These are phyloP conservation scores for Montipora sp. DNA, from an alignment of 64 coral and sea anemone species.

Conservation along the genomic window DNA sequence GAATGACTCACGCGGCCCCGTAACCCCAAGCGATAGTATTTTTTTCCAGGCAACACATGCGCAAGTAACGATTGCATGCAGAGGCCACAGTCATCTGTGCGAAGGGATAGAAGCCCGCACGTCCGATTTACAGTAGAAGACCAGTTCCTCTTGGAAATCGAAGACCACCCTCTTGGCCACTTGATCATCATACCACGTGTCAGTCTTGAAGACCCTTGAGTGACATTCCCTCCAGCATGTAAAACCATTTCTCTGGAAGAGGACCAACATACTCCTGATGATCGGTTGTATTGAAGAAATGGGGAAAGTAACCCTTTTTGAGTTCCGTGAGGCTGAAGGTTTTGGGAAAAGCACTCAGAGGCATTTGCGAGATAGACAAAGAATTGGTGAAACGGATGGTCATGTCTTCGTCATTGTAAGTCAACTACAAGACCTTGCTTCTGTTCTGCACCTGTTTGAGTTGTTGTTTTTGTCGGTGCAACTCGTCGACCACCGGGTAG, in stretches of 20 bases:
- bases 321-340: constrained; percentile 39
- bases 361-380: constrained; percentile 45
- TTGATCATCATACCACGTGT: constrained; percentile 12
- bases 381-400: background rate
- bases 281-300: constrained; percentile 23
- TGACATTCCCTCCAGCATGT: too few species aligned
- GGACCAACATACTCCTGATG: too few species aligned
- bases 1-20: too few species aligned
- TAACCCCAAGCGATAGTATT: background rate
- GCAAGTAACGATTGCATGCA: background rate
- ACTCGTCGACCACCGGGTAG: too few species aligned
- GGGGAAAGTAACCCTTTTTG: constrained; percentile 23
- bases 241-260: too few species aligned
- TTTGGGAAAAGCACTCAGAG: constrained; percentile 9
- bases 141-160: constrained; percentile 26
- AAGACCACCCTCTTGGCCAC: background rate
- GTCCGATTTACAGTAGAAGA: background rate
- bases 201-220: too few species aligned
- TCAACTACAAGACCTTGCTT: constrained; percentile 12
- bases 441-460: constrained; percentile 18
- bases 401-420: background rate
- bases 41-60: background rate
- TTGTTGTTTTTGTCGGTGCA: too few species aligned
- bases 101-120: background rate
- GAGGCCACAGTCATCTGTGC: constrained; percentile 8